phyloP scores from a whole-genome alignment of 2,888 invertebrate species.

The Netelia inedita region DNA sequence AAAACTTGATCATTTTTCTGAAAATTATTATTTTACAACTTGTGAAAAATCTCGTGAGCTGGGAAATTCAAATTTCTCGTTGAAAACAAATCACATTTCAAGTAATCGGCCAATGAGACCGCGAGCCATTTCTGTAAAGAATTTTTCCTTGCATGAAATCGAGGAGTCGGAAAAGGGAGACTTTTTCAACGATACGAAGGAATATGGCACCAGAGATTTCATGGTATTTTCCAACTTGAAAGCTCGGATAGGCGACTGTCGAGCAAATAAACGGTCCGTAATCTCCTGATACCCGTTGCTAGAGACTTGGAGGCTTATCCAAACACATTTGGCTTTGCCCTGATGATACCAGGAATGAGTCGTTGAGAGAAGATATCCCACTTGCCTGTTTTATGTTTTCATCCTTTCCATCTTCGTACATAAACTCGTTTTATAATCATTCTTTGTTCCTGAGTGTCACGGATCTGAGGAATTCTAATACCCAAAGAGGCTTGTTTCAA shows the following conservation, averaged over 20 bases:
- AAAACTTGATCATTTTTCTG: too few species aligned
- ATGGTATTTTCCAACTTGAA: slow-evolving; percentile 19
- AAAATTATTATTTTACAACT: too few species aligned
- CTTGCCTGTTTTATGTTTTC: slow-evolving; percentile 48
- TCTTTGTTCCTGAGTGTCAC: slow-evolving; percentile 45
- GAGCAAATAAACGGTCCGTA: slow-evolving; percentile 54
- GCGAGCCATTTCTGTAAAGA: too few species aligned
- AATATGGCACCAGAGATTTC: not conserved
- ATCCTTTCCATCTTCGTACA: slow-evolving; percentile 50
- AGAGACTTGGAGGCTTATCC: slow-evolving; percentile 54
- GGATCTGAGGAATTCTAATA: slow-evolving; percentile 5
- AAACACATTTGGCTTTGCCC: slow-evolving; percentile 50
- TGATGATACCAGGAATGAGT: slow-evolving; percentile 34
- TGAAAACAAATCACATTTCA: too few species aligned
- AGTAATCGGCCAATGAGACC: too few species aligned
- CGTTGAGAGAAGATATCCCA: slow-evolving; percentile 38
- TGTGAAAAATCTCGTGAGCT: too few species aligned
- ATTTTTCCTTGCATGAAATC: too few species aligned
- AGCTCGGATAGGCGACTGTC: not conserved
- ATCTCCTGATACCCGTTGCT: slow-evolving; percentile 54
- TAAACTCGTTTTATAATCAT: slow-evolving; percentile 57
- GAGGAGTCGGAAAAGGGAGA: too few species aligned
- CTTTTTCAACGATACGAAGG: not conserved
- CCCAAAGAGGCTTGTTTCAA: slow-evolving; percentile 35
- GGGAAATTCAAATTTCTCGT: too few species aligned